Conservation (phyloP, 2,113 vertebrate species). For the Semnornis frantzii region DNA sequence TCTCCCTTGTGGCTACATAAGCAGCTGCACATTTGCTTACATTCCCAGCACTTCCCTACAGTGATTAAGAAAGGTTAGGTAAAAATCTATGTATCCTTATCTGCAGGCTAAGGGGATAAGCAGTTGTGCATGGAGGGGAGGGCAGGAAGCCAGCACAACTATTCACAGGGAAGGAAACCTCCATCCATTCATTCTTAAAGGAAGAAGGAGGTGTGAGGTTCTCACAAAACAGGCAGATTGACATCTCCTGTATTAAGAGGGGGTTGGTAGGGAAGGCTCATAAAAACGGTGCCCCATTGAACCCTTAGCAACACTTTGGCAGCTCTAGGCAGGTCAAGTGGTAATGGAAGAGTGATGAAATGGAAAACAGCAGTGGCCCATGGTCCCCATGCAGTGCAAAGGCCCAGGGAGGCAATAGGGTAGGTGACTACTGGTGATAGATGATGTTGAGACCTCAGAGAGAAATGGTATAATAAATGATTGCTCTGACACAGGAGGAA, state of each 20-base stretch:
- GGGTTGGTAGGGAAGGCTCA: background rate
- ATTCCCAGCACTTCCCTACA: background rate
- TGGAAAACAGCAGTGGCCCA: background rate
- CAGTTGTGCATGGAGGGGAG: background rate
- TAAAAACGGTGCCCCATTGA: background rate
- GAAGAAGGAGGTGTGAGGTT: background rate
- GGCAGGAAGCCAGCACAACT: background rate
- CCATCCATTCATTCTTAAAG: background rate
- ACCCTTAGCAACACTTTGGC: background rate
- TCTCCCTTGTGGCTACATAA: background rate
- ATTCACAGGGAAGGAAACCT: background rate
- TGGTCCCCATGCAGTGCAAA: background rate
- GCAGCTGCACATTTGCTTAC: background rate
- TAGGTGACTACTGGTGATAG: background rate
- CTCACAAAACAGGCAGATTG: background rate
- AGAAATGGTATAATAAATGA: constrained; percentile 21
- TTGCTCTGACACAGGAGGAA: constrained; percentile 14
- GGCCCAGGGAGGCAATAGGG: background rate
- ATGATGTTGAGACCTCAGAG: constrained; percentile 6
- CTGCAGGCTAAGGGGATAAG: background rate
- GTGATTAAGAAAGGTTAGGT: background rate
- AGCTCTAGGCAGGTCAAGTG: background rate
- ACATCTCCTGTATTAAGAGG: background rate
- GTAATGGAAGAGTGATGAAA: background rate
- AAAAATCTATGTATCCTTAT: background rate